Evolutionary conservation across 2,113 vertebrate genomes (phyloP).

Genomic region (Tachysurus vachellii): DNA sequence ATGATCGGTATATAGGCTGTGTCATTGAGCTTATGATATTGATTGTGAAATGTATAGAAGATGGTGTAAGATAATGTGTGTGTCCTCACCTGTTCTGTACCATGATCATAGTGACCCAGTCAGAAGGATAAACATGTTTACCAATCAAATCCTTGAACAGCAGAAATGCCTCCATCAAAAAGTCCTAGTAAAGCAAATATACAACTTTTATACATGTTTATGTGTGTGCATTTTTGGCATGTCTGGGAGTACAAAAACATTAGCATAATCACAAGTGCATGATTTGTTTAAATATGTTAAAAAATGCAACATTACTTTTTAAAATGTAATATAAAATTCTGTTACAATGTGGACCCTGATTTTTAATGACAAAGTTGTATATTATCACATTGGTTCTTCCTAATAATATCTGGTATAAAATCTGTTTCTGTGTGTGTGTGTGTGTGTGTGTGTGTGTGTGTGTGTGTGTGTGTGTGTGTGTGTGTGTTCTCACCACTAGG

Average conservation of each 20-base stretch:
- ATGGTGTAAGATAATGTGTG: constrained; percentile 17
- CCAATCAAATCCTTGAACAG: constrained; percentile 96
- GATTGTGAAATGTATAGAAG: too few species aligned
- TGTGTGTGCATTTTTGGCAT: background rate
- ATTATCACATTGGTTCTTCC: background rate
- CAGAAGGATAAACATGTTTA: constrained; percentile 91
- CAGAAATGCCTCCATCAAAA: constrained; percentile 96
- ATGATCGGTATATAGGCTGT: background rate
- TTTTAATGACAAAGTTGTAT: background rate
- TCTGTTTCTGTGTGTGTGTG: constrained; percentile 12
- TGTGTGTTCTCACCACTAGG: constrained; percentile 82
- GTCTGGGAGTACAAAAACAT: too few species aligned
- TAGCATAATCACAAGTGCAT: background rate
- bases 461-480: constrained; percentile 33
- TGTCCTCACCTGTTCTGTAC: constrained; percentile 90
- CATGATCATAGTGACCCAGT: constrained; percentile 99
- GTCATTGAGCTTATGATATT: too few species aligned
- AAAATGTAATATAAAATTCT: background rate
- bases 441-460: constrained; percentile 15
- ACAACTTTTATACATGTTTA: background rate
- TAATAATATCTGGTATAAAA: too few species aligned
- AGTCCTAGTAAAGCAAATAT: constrained; percentile 78
- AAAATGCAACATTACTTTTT: background rate
- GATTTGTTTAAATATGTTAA: background rate
- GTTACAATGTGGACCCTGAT: background rate